phyloP scores from a whole-genome alignment of 1,140 invertebrate species.

The Phocides pigmalion region DNA sequence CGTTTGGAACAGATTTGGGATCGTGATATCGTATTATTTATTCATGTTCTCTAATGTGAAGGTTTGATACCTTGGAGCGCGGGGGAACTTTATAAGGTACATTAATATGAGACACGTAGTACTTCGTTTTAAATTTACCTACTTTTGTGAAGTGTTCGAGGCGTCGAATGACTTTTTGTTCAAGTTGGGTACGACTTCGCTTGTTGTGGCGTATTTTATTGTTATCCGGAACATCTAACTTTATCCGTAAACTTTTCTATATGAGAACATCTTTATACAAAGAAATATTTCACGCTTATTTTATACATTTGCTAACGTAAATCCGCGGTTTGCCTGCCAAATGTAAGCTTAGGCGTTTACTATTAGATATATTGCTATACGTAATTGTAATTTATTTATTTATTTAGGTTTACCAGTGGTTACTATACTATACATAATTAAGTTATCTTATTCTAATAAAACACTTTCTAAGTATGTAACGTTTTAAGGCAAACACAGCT shows the following conservation, averaged over 20 bases:
- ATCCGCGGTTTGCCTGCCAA: too few relatives aligned
- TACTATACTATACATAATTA: too few relatives aligned
- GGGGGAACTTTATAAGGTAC: slow-evolving; percentile 40
- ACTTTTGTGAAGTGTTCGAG: neutral
- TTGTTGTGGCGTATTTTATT: slow-evolving; percentile 9
- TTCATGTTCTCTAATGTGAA: slow-evolving; percentile 43
- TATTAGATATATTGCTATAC: too few relatives aligned
- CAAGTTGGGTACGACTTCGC: neutral
- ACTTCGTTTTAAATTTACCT: slow-evolving; percentile 24
- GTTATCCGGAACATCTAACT: slow-evolving; percentile 9
- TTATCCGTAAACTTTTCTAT: slow-evolving; percentile 13
- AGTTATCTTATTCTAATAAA: too few relatives aligned
- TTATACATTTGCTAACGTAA: too few relatives aligned
- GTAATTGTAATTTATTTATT: too few relatives aligned
- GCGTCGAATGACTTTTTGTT: slow-evolving; percentile 8
- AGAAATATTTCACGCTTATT: too few relatives aligned
- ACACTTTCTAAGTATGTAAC: too few relatives aligned
- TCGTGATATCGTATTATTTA: slow-evolving; percentile 44
- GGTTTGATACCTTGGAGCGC: slow-evolving; percentile 11
- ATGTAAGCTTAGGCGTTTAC: too few relatives aligned
- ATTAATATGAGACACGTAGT: slow-evolving; percentile 49
- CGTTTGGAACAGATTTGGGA: slow-evolving; percentile 26
- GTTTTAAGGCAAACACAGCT: too few relatives aligned
- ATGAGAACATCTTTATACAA: neutral
- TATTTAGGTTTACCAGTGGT: too few relatives aligned